Conservation (phyloP, 2,113 vertebrate genomes). For the Balaeniceps rex region DNA sequence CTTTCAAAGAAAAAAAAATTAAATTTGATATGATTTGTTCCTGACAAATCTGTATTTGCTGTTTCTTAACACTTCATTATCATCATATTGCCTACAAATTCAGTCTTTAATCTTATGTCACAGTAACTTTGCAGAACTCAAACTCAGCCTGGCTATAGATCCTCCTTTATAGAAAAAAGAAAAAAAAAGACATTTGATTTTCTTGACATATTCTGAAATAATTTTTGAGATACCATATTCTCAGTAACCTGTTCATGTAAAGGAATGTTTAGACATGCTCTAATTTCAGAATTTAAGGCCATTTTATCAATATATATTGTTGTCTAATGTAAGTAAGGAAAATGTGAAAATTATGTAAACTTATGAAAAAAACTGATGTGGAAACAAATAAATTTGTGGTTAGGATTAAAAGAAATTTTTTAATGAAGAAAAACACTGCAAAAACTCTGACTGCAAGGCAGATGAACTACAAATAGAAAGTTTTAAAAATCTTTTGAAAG, state of each 20-base stretch:
- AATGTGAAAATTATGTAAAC: neutral
- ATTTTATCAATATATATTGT: neutral
- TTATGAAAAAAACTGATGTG: neutral
- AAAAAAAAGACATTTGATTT: neutral
- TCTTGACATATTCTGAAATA: neutral
- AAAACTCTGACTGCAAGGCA: neutral
- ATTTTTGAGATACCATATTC: neutral
- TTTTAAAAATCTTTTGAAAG: neutral
- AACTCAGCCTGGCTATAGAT: neutral
- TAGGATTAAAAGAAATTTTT: neutral
- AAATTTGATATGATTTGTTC: neutral
- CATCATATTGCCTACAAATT: neutral
- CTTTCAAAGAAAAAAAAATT: neutral
- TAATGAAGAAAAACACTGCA: neutral
- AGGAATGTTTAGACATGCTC: neutral
- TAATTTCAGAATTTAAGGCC: neutral
- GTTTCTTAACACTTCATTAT: neutral
- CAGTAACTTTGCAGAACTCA: neutral
- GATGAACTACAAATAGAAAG: rapidly evolving
- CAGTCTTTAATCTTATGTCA: neutral
- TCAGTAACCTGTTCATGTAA: neutral
- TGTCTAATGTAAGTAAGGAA: neutral
- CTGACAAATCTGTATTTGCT: neutral
- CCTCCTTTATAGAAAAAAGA: neutral
- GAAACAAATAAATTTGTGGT: neutral